A percentile compares a stretch with the other conserved stretches of the same genome.
These are phyloP conservation scores for Chloroceryle amazona DNA, from an alignment of 2,797 vertebrate genomes.

Conservation along the genomic window DNA sequence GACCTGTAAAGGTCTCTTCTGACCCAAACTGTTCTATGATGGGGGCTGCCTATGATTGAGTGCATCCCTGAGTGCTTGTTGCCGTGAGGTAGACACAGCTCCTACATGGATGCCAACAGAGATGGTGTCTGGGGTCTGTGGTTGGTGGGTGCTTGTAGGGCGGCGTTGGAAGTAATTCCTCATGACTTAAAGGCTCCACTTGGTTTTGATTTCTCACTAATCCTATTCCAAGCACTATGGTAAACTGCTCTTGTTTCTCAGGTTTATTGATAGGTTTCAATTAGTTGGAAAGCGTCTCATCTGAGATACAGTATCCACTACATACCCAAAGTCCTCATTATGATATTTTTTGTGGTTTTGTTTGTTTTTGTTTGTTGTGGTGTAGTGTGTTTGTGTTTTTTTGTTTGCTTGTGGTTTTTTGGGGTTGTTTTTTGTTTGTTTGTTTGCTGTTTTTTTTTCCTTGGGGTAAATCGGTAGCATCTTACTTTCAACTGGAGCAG, in stretches of 20 bases:
- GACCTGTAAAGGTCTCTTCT: background rate
- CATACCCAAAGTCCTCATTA: background rate
- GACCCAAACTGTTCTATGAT: background rate
- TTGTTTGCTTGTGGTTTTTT: no score
- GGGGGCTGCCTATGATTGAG: accelerated
- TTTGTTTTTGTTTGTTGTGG: no score
- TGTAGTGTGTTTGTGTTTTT: no score
- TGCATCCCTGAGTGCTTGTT: background rate
- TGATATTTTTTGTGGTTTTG: no score
- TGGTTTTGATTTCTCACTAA: background rate
- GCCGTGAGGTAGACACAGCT: accelerated
- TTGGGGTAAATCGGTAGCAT: background rate
- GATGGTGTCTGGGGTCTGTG: background rate
- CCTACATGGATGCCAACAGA: accelerated
- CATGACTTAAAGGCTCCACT: accelerated
- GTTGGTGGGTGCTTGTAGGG: background rate
- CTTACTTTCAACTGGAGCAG: background rate
- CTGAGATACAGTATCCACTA: background rate
- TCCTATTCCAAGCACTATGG: background rate
- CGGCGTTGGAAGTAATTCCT: no score
- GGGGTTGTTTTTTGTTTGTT: no score
- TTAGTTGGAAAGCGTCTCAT: background rate
- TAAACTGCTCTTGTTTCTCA: background rate
- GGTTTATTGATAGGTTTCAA: background rate
- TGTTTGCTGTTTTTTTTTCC: no score